These are phyloP conservation scores for Hyperoodon ampullatus DNA, from an alignment of 2,113 vertebrate genomes.

Conservation along the genomic window DNA sequence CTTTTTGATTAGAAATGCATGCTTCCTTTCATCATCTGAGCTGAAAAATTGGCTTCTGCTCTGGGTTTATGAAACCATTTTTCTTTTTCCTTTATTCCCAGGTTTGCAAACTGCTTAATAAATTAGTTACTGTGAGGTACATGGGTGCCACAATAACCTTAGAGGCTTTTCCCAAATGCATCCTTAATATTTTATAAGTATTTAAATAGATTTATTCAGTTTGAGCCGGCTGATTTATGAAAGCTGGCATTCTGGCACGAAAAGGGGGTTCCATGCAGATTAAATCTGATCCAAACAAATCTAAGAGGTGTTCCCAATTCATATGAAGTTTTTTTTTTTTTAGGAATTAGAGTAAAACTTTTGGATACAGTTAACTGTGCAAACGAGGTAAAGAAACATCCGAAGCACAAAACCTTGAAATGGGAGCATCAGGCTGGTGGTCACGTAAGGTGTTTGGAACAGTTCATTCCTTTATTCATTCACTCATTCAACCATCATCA, in stretches of 20 bases:
- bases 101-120: conserved; percentile 92
- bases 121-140: conserved; percentile 90
- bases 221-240: conserved; percentile 88
- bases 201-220: conserved; percentile 92
- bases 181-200: conserved; percentile 92
- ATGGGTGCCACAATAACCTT: conserved; percentile 90
- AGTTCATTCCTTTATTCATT: not conserved
- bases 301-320: conserved; percentile 82
- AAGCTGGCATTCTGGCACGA: conserved; percentile 80
- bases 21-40: conserved; percentile 90
- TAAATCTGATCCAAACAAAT: conserved; percentile 84
- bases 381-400: conserved; percentile 38
- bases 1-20: conserved; percentile 92
- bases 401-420: not conserved
- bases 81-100: conserved; percentile 88
- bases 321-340: conserved; percentile 70
- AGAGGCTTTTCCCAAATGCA: conserved; percentile 90
- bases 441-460: not conserved
- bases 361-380: conserved; percentile 75
- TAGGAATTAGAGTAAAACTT: conserved; percentile 78
- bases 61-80: conserved; percentile 92
- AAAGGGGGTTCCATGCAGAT: conserved; percentile 85
- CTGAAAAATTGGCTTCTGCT: conserved; percentile 91
- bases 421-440: not conserved
- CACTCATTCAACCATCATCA: not conserved